Conservation (phyloP, 2,888 invertebrate species). For the Diploptera punctata region DNA sequence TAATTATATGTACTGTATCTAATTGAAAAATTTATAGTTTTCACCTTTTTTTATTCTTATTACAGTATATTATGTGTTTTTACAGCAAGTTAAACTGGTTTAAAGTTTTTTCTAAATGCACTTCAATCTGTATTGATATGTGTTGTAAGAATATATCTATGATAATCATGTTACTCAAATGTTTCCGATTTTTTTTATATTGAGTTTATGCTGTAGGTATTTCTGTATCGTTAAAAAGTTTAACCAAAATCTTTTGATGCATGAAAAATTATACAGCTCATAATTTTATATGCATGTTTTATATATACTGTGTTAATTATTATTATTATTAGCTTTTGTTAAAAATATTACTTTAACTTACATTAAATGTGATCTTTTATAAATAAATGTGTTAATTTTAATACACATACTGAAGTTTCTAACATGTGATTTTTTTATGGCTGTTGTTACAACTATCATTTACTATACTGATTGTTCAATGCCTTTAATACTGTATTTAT, state of each 20-base stretch:
- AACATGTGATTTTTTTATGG: no score
- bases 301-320: conserved; percentile 13
- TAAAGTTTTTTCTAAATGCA: neutral
- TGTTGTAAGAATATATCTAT: conserved; percentile 28
- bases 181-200: no score
- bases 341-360: conserved; percentile 9
- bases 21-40: no score
- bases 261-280: neutral
- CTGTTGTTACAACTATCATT: no score
- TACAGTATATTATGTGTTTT: neutral
- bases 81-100: neutral
- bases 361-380: conserved; percentile 24
- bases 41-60: neutral
- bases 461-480: no score
- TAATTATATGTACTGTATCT: no score
- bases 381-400: conserved; percentile 19
- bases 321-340: conserved; percentile 11
- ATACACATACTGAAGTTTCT: no score
- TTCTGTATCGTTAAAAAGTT: neutral
- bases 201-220: no score
- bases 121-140: conserved; percentile 1
- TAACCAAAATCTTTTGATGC: neutral
- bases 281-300: conserved; percentile 30
- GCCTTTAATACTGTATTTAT: no score
- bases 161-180: conserved; percentile 11